These are phyloP conservation scores for Miniopterus natalensis DNA, from an alignment of 2,113 vertebrate species.

Conservation along the genomic window DNA sequence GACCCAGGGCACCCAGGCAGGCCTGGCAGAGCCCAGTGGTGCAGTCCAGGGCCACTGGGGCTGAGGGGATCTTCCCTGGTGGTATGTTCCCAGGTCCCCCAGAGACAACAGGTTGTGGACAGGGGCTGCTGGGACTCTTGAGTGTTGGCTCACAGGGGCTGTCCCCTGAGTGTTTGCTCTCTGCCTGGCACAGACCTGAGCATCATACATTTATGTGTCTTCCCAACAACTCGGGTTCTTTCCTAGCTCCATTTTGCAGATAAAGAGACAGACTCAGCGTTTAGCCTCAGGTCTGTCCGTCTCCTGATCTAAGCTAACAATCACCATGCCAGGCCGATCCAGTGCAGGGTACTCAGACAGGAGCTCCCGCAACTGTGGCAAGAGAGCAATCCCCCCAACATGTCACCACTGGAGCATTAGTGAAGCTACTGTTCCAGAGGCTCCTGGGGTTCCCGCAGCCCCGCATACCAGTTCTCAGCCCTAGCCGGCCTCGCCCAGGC, in stretches of 20 bases:
- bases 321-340: neutral
- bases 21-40: neutral
- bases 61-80: neutral
- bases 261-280: neutral
- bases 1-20: neutral
- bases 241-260: neutral
- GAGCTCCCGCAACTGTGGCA: neutral
- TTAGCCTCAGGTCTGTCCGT: neutral
- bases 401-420: neutral
- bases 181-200: neutral
- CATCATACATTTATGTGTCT: neutral
- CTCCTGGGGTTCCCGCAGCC: neutral
- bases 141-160: neutral
- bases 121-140: accelerated
- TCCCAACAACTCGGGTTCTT: neutral
- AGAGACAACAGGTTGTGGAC: neutral
- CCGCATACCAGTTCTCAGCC: neutral
- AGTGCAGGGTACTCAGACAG: neutral
- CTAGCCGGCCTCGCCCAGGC: neutral
- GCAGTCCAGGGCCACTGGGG: neutral
- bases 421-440: neutral
- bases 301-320: neutral
- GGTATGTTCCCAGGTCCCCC: neutral
- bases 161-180: neutral
- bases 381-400: neutral